A percentile compares a stretch with the other conserved stretches of the same genome.
phyloP scores from a whole-genome alignment of 1,140 invertebrate genomes.

The Heterodera schachtii region DNA sequence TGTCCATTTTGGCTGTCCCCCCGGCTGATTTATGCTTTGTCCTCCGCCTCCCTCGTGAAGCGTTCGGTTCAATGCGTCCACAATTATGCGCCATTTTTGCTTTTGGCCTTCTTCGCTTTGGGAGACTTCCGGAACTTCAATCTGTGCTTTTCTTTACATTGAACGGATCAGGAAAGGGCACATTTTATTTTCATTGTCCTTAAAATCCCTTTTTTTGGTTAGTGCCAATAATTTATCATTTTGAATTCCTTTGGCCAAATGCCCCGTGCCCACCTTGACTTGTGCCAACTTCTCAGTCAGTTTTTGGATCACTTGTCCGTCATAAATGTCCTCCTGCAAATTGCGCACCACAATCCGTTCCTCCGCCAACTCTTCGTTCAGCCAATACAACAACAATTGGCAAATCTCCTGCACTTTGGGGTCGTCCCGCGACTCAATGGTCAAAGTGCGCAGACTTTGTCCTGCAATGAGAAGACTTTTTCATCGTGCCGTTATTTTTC shows the following conservation, averaged over 20 bases:
- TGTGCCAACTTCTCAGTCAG: conserved; percentile 75
- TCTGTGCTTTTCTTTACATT: conserved; percentile 42
- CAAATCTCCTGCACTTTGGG: conserved; percentile 84
- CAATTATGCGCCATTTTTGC: conserved; percentile 86
- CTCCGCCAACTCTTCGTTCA: conserved; percentile 81
- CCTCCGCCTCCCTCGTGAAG: conserved; percentile 55
- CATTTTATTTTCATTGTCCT: no score
- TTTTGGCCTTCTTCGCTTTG: conserved; percentile 96
- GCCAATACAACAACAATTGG: conserved; percentile 65
- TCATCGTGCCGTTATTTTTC: neutral
- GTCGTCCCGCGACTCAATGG: conserved; percentile 82
- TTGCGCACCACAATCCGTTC: conserved; percentile 96
- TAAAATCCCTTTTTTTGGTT: no score
- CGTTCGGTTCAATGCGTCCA: conserved; percentile 81
- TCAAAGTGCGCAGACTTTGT: conserved; percentile 93
- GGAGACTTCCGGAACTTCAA: conserved; percentile 96
- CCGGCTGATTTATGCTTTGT: conserved; percentile 13
- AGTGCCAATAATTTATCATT: no score
- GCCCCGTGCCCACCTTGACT: conserved; percentile 45
- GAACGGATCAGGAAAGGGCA: no score
- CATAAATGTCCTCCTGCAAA: conserved; percentile 94
- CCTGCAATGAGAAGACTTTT: conserved; percentile 30
- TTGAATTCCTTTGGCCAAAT: no score
- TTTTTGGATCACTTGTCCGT: conserved; percentile 96
- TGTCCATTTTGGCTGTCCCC: conserved; percentile 79